Evolutionary conservation across 2,113 vertebrate species (phyloP).

Genomic region (Phylloscopus whistleri): DNA sequence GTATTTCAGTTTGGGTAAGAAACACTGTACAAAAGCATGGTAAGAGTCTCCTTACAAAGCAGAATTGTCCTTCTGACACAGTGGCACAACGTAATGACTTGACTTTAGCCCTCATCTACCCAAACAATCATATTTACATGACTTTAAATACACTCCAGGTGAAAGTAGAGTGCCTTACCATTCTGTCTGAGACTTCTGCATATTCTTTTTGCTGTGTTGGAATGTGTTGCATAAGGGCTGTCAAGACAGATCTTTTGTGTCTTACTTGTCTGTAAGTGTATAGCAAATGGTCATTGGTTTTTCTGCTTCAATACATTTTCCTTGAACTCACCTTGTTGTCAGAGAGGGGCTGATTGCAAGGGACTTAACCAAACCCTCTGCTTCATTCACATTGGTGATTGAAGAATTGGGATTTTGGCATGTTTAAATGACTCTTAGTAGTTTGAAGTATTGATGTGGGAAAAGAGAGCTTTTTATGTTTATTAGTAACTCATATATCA

Average conservation of each 20-base stretch:
- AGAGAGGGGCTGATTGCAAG: background rate
- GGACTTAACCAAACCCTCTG: background rate
- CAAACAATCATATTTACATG: background rate
- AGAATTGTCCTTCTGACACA: background rate
- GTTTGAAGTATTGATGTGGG: background rate
- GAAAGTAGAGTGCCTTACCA: background rate
- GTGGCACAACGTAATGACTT: background rate
- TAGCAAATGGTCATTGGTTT: background rate
- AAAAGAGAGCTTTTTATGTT: background rate
- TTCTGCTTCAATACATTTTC: background rate
- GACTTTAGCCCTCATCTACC: background rate
- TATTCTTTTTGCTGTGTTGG: background rate
- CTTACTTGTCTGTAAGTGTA: background rate
- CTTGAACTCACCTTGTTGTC: background rate
- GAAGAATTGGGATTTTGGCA: background rate
- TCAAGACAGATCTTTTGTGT: background rate
- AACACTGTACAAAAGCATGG: background rate
- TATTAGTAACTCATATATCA: background rate
- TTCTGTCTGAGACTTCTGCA: background rate
- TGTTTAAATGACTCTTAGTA: background rate
- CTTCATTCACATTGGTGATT: background rate
- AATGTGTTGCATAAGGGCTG: background rate
- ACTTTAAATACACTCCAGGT: background rate
- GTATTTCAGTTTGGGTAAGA: background rate
- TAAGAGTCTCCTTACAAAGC: slow-evolving; percentile 14